phyloP scores from a whole-genome alignment of 1,140 invertebrate genomes.

The Atta colombica region DNA sequence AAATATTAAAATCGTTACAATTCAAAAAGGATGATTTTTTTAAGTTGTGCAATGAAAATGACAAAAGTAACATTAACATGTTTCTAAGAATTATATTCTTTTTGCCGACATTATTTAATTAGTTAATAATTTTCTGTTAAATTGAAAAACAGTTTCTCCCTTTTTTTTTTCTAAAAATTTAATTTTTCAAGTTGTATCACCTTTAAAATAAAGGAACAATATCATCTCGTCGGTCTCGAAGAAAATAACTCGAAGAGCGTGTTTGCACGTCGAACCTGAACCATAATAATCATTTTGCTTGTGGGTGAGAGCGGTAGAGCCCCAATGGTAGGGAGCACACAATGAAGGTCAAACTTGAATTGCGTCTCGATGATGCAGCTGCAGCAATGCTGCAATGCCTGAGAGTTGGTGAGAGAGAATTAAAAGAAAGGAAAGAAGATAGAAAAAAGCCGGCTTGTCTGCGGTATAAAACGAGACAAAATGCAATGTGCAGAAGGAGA shows the following conservation, averaged over 20 bases:
- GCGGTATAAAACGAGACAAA: slow-evolving; percentile 43
- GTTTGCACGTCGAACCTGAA: slow-evolving; percentile 56
- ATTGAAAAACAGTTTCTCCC: too few species aligned
- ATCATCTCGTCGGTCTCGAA: neutral
- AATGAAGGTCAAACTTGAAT: slow-evolving; percentile 78
- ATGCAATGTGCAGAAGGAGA: slow-evolving; percentile 5
- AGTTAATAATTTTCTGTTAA: too few species aligned
- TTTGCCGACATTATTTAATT: too few species aligned
- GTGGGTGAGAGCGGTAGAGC: slow-evolving; percentile 73
- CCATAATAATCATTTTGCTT: slow-evolving; percentile 62
- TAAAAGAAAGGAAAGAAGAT: slow-evolving; percentile 36
- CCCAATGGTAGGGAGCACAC: slow-evolving; percentile 68
- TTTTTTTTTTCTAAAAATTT: too few species aligned
- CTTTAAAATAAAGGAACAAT: too few species aligned
- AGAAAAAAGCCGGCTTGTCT: slow-evolving; percentile 20
- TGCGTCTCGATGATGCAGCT: slow-evolving; percentile 70
- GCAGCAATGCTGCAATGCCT: slow-evolving; percentile 32
- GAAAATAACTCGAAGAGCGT: slow-evolving; percentile 62
- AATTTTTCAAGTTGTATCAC: too few species aligned
- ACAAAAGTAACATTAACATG: too few species aligned
- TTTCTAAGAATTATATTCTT: too few species aligned
- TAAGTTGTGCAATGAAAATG: too few species aligned
- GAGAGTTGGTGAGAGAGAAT: neutral
- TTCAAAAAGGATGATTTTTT: too few species aligned
- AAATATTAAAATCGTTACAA: too few species aligned